Evolutionary conservation across 53 echinoderm and acorn worm species (phyloP), one percentile per base, ranked within the genome.

Genomic region (Holothuria scabra): DNA sequence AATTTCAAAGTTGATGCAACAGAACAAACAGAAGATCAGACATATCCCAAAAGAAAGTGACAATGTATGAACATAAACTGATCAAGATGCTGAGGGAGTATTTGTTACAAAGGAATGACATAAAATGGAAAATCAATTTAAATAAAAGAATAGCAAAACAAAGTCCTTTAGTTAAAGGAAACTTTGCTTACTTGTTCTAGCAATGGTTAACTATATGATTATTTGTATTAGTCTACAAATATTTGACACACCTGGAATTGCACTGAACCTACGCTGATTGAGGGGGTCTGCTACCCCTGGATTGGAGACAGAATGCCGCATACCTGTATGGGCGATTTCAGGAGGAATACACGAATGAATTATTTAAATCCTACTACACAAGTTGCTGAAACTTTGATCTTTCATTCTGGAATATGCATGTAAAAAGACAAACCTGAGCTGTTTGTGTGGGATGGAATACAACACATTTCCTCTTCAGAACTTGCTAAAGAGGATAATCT

Each of bases 271-370:
- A 72, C 72, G 72, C 72, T 72, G 72, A 41, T 46, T n/a, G 72
- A 48, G 6, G 72, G 72, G 72, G 21, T 72, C 72, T 44, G 44
- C n/a, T 21, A 44, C 72, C 72, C 72, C 72, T 26, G 72, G 72
- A n/a, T 44, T 72, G 46, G 72, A 72, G 46, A 72, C 72, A 72
- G 72, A 72, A 48, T 72, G 72, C 26, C 72, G 72, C 20, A 44
- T 44, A 72, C 72, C 72, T 72, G 72, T 44, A 37, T 23, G 26
- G 28, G 72, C 46, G 44, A 72, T 72, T 38, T 72, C 72, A 44
- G 52, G 52, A 52, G 52, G 52, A 52, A 52, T 52, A 52, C 18
- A 52, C 16, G 52, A 52, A 52, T 52, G 18, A 8, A 16, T 52
- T 52, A 52, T 52, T 52, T 52, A 3, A 52, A 52, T 16, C 18